A percentile compares a stretch with the other conserved stretches of the same genome.
These are phyloP conservation scores for Ciona savignyi DNA, from an alignment of 23 tunicate genomes.

Conservation along the genomic window DNA sequence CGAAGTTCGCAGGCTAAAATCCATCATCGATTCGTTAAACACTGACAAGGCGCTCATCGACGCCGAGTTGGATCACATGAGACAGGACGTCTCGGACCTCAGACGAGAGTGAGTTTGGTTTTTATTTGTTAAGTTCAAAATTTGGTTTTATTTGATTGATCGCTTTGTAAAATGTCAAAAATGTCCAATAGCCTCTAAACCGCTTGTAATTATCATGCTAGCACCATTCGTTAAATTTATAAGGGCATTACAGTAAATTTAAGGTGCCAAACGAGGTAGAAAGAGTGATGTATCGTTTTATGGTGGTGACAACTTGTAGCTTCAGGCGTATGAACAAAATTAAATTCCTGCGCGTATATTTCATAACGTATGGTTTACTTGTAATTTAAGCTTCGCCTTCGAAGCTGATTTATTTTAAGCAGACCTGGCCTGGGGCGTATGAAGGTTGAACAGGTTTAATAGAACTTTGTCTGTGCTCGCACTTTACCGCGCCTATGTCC, in stretches of 20 bases:
- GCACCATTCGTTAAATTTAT: too few relatives aligned
- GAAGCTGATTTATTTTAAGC: not conserved
- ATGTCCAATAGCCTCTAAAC: too few relatives aligned
- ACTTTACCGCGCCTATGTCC: not conserved
- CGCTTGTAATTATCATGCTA: too few relatives aligned
- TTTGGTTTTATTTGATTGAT: too few relatives aligned
- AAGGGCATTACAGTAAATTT: too few relatives aligned
- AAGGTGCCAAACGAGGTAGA: too few relatives aligned
- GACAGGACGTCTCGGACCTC: constrained; percentile 80
- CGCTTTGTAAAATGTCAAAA: too few relatives aligned
- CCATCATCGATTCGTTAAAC: constrained; percentile 69
- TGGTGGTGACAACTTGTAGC: too few relatives aligned
- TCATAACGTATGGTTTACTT: not conserved
- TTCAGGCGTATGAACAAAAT: not conserved
- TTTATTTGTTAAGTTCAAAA: too few relatives aligned
- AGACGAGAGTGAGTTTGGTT: constrained; percentile 87
- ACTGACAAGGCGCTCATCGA: constrained; percentile 87
- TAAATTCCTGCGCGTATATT: not conserved
- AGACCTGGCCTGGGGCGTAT: not conserved
- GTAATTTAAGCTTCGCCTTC: not conserved
- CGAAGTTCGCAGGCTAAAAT: constrained; percentile 83
- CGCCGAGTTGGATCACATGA: constrained; percentile 81
- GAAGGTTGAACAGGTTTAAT: not conserved
- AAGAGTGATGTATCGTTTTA: too few relatives aligned
- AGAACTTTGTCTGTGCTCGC: not conserved